A percentile compares a stretch with the other conserved stretches of the same genome.
Conservation (phyloP, 2,888 invertebrate species). For the Schizotus pectinicornis region DNA sequence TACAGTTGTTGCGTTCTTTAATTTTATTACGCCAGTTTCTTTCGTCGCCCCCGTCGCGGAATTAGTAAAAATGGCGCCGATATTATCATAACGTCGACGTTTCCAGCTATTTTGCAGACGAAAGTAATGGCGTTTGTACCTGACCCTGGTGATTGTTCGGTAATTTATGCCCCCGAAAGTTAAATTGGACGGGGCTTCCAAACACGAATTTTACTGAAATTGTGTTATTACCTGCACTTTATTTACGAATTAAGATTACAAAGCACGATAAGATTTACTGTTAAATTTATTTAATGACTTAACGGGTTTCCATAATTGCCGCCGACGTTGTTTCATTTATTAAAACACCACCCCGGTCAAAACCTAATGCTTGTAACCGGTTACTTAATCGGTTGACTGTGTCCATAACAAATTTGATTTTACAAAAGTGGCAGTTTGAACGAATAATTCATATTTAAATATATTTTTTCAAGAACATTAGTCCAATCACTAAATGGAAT, state of each 20-base stretch:
- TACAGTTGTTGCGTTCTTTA: slow-evolving; percentile 23
- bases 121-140: slow-evolving; percentile 5
- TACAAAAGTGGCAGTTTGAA: no score
- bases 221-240: slow-evolving; percentile 26
- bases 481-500: no score
- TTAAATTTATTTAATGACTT: neutral
- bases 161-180: slow-evolving; percentile 28
- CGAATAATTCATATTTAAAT: no score
- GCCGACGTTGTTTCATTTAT: no score
- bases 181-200: slow-evolving; percentile 26
- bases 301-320: no score
- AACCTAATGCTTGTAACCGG: no score
- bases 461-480: no score
- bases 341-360: no score
- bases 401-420: no score
- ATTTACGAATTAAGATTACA: slow-evolving; percentile 26
- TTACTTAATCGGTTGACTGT: no score
- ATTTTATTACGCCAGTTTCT: slow-evolving; percentile 26
- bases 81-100: slow-evolving; percentile 14
- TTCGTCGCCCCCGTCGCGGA: slow-evolving; percentile 4
- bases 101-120: neutral
- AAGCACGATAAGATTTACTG: slow-evolving; percentile 14
- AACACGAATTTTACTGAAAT: slow-evolving; percentile 26
- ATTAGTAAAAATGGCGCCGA: slow-evolving; percentile 14
- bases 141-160: slow-evolving; percentile 7